A percentile compares a stretch with the other conserved stretches of the same genome.
Conservation (phyloP, 53 echinoderm and acorn worm genomes). For the Paracentrotus lividus region DNA sequence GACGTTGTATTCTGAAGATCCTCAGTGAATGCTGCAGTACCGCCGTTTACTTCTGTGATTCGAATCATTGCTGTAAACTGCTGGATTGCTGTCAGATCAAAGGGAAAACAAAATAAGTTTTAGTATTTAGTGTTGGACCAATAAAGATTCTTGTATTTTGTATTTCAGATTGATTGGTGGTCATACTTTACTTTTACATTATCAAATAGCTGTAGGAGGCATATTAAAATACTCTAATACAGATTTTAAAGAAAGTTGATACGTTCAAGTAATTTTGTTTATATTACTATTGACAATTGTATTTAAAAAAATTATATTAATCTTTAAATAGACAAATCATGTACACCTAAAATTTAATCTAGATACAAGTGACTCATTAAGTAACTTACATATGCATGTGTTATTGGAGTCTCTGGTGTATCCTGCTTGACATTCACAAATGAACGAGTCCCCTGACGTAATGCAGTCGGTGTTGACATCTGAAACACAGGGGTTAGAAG, state of each 20-base stretch:
- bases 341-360: not conserved
- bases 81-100: slow-evolving; percentile 52
- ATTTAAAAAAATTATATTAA: no score
- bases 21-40: slow-evolving; percentile 43
- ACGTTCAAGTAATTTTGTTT: no score
- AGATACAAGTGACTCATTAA: not conserved
- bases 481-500: slow-evolving; percentile 12
- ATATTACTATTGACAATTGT: no score
- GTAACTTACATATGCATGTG: slow-evolving; percentile 48
- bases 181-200: no score
- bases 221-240: no score
- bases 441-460: not conserved
- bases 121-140: no score
- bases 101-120: not conserved
- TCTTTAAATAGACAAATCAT: no score
- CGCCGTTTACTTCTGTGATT: slow-evolving; percentile 60
- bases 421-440: slow-evolving; percentile 50
- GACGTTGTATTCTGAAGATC: slow-evolving; percentile 71
- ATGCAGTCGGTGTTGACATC: slow-evolving; percentile 60
- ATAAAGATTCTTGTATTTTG: no score
- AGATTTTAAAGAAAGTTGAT: no score
- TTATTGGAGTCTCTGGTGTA: slow-evolving; percentile 47
- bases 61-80: slow-evolving; percentile 62
- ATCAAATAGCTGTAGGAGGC: no score
- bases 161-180: no score